These are phyloP conservation scores for Oikopleura albicans DNA, from an alignment of 23 tunicate genomes.

Conservation along the genomic window DNA sequence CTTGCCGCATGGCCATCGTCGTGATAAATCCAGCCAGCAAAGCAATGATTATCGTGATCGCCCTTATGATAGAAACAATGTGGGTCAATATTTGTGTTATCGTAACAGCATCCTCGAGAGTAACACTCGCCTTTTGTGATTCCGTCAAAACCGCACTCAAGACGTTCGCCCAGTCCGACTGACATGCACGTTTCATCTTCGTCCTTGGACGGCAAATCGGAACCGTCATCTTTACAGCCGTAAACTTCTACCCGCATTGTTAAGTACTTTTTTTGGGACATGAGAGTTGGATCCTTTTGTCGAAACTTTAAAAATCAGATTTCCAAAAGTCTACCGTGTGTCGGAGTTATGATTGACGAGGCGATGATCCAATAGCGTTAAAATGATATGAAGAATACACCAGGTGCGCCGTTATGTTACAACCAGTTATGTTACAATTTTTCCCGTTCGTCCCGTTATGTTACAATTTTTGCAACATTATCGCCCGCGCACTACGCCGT, in stretches of 20 bases:
- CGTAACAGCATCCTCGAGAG: slow-evolving; percentile 71
- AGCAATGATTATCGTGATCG: slow-evolving; percentile 23
- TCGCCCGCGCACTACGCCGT: too few species aligned
- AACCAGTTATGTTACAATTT: too few species aligned
- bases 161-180: slow-evolving; percentile 28
- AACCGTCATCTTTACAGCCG: slow-evolving; percentile 57
- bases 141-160: slow-evolving; percentile 61
- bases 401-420: too few species aligned
- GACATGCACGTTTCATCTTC: slow-evolving; percentile 36
- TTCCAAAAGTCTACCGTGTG: too few species aligned
- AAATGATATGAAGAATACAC: too few species aligned
- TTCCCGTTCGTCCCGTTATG: too few species aligned
- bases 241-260: slow-evolving; percentile 46
- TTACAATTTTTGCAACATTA: too few species aligned
- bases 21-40: background rate
- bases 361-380: too few species aligned
- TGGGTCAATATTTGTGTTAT: slow-evolving; percentile 24
- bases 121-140: slow-evolving; percentile 30
- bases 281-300: too few species aligned
- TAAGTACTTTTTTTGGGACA: slow-evolving; percentile 23
- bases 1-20: background rate
- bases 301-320: too few species aligned
- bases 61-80: slow-evolving; percentile 71
- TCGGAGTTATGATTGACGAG: too few species aligned
- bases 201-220: slow-evolving; percentile 25